Evolutionary conservation across 2,797 vertebrate genomes (phyloP).

Genomic region (Mus minutoides): DNA sequence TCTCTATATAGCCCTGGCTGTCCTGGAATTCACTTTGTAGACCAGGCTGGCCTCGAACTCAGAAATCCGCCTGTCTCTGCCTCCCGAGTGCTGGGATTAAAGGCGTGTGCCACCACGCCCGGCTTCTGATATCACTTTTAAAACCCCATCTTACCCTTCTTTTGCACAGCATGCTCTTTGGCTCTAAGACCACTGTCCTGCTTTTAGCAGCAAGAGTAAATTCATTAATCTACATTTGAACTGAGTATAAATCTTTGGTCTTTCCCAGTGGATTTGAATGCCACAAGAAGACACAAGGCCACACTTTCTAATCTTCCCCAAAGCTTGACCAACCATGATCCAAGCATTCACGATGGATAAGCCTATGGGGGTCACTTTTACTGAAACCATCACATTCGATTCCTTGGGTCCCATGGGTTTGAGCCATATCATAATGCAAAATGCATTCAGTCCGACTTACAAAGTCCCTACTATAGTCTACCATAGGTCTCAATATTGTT

Average conservation of each 20-base stretch:
- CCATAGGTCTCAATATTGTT: background rate
- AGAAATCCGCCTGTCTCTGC: no score
- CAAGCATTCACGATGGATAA: background rate
- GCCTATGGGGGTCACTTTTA: background rate
- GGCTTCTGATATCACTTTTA: no score
- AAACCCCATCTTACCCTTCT: background rate
- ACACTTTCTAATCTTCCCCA: background rate
- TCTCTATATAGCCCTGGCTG: no score
- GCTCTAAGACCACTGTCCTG: no score
- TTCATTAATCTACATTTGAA: background rate
- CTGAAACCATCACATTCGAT: background rate
- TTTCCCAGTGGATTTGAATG: background rate
- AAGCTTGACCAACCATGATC: background rate
- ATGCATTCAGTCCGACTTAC: background rate
- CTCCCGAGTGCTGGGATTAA: no score
- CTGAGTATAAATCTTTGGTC: background rate
- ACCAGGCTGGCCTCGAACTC: no score
- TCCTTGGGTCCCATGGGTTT: background rate
- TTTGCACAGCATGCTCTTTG: background rate
- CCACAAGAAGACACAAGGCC: background rate
- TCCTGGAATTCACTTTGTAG: no score
- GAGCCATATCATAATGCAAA: background rate
- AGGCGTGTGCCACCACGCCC: no score
- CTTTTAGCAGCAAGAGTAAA: background rate
- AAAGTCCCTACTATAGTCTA: background rate